Evolutionary conservation across 2,113 vertebrate species (phyloP).

Genomic region (Gymnarchus niloticus): DNA sequence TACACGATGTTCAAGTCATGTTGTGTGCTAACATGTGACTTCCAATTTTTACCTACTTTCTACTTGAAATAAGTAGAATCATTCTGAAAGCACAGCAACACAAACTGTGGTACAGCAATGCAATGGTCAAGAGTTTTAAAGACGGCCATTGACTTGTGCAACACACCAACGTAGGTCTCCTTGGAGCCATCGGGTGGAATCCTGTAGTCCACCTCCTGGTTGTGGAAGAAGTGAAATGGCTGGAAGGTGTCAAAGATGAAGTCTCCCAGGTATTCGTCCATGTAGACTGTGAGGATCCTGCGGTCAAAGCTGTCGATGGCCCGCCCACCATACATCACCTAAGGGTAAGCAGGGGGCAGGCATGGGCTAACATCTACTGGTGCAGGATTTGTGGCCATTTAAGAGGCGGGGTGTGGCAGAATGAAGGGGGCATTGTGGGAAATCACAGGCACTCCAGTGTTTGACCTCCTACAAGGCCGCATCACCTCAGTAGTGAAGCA

Average conservation of each 20-base stretch:
- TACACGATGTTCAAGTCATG: slow-evolving; percentile 3
- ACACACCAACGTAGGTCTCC: slow-evolving; percentile 76
- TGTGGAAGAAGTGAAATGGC: slow-evolving; percentile 78
- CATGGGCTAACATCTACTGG: not conserved
- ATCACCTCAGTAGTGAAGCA: not conserved
- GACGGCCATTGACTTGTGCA: not conserved
- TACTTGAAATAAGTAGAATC: not conserved
- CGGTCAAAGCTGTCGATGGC: slow-evolving; percentile 91
- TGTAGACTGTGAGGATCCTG: slow-evolving; percentile 83
- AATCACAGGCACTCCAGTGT: not conserved
- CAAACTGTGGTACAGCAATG: not conserved
- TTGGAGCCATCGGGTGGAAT: slow-evolving; percentile 72
- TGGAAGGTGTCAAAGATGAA: slow-evolving; percentile 88
- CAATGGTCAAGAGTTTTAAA: not conserved
- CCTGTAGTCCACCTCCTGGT: slow-evolving; percentile 74
- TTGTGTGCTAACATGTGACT: not conserved
- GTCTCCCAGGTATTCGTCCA: slow-evolving; percentile 92
- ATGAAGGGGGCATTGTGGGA: not conserved
- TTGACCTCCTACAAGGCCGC: not conserved
- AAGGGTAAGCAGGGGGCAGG: not conserved
- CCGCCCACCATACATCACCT: slow-evolving; percentile 95
- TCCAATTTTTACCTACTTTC: not conserved
- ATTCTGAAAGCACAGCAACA: not conserved
- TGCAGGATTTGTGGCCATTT: not conserved
- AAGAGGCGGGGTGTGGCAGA: not conserved